A percentile compares a stretch with the other conserved stretches of the same genome.
phyloP scores from a whole-genome alignment of 2,888 invertebrate genomes.

The Psylliodes chrysocephalus region DNA sequence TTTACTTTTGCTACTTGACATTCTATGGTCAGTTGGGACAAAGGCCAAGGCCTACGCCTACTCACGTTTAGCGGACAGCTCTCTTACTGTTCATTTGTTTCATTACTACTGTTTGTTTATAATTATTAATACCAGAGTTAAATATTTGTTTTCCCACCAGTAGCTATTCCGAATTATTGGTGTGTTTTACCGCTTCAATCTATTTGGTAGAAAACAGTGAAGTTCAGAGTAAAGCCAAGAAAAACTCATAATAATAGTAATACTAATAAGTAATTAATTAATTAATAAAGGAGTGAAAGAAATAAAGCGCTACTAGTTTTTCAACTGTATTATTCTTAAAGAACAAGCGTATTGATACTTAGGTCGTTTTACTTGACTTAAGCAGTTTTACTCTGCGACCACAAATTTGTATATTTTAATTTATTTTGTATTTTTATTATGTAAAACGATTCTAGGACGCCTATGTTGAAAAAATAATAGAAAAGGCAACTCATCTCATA shows the following conservation, averaged over 20 bases:
- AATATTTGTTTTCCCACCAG: constrained; percentile 41
- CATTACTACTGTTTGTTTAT: constrained; percentile 42
- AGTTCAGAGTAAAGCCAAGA: background rate
- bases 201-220: background rate
- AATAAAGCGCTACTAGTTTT: no score
- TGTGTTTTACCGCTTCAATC: background rate
- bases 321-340: no score
- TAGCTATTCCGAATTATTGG: constrained; percentile 23
- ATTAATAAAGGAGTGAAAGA: no score
- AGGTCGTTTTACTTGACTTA: no score
- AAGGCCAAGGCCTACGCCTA: constrained; percentile 53
- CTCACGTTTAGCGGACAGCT: constrained; percentile 39
- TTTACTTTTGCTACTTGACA: constrained; percentile 42
- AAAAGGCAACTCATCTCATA: background rate
- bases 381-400: no score
- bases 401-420: no score
- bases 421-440: no score
- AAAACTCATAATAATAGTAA: no score
- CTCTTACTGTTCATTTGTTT: constrained; percentile 42
- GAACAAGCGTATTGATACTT: no score
- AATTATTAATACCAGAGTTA: constrained; percentile 37
- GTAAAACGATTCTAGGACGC: background rate
- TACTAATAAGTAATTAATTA: no score
- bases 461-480: background rate
- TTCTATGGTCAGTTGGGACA: constrained; percentile 48